These are phyloP conservation scores for Priocnemis perturbator DNA, from an alignment of 2,888 invertebrate genomes.

Conservation along the genomic window DNA sequence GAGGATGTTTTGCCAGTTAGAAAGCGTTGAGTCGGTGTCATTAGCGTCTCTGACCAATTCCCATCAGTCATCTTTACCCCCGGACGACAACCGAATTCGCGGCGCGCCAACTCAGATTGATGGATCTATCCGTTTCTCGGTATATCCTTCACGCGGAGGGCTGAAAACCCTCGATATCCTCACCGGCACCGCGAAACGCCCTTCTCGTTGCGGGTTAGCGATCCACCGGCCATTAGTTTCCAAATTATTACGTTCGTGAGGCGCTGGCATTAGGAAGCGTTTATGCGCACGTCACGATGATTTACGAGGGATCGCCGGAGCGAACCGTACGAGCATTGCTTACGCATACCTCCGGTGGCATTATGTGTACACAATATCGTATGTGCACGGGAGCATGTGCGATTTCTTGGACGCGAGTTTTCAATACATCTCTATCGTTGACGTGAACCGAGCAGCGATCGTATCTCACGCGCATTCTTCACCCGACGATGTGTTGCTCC, in stretches of 20 bases:
- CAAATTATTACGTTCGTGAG: slow-evolving; percentile 54
- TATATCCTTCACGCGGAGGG: slow-evolving; percentile 43
- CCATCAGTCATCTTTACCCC: slow-evolving; percentile 68
- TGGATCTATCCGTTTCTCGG: slow-evolving; percentile 55
- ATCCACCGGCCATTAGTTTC: slow-evolving; percentile 55
- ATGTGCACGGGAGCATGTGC: too few species aligned
- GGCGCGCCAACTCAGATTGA: slow-evolving; percentile 55
- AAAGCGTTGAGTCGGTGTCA: slow-evolving; percentile 52
- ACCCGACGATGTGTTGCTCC: too few species aligned
- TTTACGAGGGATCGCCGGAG: slow-evolving; percentile 42
- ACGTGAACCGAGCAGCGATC: too few species aligned
- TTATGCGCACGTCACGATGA: slow-evolving; percentile 56
- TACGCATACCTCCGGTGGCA: slow-evolving; percentile 2
- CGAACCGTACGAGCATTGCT: slow-evolving; percentile 8
- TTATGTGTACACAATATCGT: slow-evolving; percentile 3
- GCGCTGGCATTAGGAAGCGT: slow-evolving; percentile 52
- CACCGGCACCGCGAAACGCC: slow-evolving; percentile 21
- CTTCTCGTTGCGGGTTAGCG: slow-evolving; percentile 28
- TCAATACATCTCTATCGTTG: too few species aligned
- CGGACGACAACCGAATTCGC: slow-evolving; percentile 61
- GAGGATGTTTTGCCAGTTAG: slow-evolving; percentile 53
- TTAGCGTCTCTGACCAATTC: slow-evolving; percentile 57
- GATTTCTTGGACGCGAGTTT: too few species aligned
- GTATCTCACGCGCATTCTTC: too few species aligned
- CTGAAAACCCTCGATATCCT: slow-evolving; percentile 43